phyloP scores from a whole-genome alignment of 2,888 invertebrate species.

The Dione vanillae region DNA sequence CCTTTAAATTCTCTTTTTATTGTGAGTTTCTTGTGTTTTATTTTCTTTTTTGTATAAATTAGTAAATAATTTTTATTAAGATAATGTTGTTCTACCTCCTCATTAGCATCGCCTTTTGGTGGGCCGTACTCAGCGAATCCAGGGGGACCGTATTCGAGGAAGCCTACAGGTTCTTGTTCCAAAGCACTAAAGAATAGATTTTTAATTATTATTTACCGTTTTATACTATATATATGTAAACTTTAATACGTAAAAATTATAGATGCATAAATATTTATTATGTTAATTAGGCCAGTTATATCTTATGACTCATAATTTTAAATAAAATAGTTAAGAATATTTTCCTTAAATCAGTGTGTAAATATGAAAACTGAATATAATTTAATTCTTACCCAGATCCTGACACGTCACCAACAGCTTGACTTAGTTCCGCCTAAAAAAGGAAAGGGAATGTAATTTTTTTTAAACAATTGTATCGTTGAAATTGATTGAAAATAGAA shows the following conservation, averaged over 20 bases:
- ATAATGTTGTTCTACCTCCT: constrained; percentile 51
- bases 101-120: constrained; percentile 61
- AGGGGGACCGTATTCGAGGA: constrained; percentile 78
- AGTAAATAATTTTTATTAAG: not conserved
- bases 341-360: not conserved
- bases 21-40: no score
- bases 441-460: no score
- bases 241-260: no score
- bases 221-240: not conserved
- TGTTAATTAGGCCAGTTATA: no score
- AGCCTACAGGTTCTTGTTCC: constrained; percentile 67
- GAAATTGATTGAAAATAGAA: constrained; percentile 43
- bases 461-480: no score
- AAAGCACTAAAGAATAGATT: constrained; percentile 52
- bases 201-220: not conserved
- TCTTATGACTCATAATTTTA: no score
- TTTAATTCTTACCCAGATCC: constrained; percentile 57
- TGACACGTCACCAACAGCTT: constrained; percentile 53
- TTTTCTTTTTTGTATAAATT: no score
- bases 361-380: not conserved
- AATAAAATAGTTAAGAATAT: no score
- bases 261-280: no score
- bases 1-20: no score
- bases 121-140: constrained; percentile 78
- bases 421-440: constrained; percentile 47